Percentiles rank a stretch among this genome's conserved stretches.
Conservation (phyloP, 2,888 invertebrate genomes). For the Biston betularia region DNA sequence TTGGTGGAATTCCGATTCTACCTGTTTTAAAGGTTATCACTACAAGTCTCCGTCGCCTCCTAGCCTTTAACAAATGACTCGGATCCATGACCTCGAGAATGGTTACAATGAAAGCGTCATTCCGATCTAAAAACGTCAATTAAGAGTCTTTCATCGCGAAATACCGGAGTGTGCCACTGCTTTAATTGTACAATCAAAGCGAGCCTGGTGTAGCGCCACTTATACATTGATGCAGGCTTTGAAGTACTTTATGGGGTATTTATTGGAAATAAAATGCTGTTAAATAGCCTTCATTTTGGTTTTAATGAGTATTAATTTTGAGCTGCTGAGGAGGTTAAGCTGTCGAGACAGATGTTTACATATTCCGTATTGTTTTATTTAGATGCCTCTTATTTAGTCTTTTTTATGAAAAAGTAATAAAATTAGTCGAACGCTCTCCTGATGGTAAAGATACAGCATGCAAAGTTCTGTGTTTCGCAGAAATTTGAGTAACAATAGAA, state of each 20-base stretch:
- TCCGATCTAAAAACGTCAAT: conserved; percentile 69
- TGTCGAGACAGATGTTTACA: background rate
- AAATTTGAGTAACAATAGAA: too few species aligned
- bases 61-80: conserved; percentile 57
- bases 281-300: background rate
- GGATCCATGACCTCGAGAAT: conserved; percentile 66
- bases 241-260: conserved; percentile 12
- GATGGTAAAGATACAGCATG: too few species aligned
- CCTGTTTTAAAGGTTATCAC: too few species aligned
- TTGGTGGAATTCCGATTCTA: too few species aligned
- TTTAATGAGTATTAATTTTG: background rate
- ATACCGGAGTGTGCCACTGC: conserved; percentile 42
- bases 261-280: conserved; percentile 3
- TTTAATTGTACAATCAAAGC: conserved; percentile 42
- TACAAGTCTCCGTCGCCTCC: conserved; percentile 9
- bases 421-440: too few species aligned
- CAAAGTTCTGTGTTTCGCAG: too few species aligned
- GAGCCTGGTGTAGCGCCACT: conserved; percentile 10
- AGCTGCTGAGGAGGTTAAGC: background rate
- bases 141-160: conserved; percentile 52
- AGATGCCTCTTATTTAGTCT: too few species aligned
- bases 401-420: too few species aligned
- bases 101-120: conserved; percentile 65
- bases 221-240: conserved; percentile 21
- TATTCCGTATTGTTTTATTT: too few species aligned